A percentile compares a stretch with the other conserved stretches of the same genome.
Conservation (phyloP, 2,113 vertebrate genomes). For the Bungarus multicinctus region DNA sequence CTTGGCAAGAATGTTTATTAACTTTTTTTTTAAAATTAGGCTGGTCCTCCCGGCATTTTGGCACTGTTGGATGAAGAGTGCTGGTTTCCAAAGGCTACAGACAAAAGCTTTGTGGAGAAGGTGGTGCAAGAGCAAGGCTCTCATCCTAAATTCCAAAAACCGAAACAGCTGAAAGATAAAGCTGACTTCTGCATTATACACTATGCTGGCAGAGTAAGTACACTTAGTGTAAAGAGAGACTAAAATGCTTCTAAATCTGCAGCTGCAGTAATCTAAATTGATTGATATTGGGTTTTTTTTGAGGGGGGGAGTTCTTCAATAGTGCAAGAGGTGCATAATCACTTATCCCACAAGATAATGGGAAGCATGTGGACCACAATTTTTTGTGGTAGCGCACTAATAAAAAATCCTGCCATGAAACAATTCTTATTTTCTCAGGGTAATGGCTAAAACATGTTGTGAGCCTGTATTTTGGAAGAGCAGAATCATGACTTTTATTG, state of each 20-base stretch:
- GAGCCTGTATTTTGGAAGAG: background rate
- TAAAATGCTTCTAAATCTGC: background rate
- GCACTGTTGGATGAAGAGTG: constrained; percentile 96
- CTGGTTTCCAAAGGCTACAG: constrained; percentile 98
- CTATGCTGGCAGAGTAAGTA: constrained; percentile 92
- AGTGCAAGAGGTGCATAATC: background rate
- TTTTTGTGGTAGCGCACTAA: background rate
- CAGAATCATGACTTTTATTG: background rate
- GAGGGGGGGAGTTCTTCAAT: background rate
- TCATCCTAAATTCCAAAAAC: constrained; percentile 95
- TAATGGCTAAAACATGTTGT: background rate
- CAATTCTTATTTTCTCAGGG: background rate
- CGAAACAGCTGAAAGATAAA: constrained; percentile 98
- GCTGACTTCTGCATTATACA: constrained; percentile 97
- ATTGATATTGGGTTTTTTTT: constrained; percentile 7
- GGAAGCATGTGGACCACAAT: background rate
- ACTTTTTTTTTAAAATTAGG: constrained; percentile 65
- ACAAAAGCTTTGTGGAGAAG: constrained; percentile 98
- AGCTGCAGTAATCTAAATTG: background rate
- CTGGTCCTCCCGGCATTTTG: constrained; percentile 92
- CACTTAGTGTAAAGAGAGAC: background rate
- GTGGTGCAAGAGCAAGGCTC: constrained; percentile 93
- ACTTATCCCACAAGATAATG: background rate
- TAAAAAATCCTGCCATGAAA: background rate
- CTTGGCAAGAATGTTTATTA: background rate